phyloP scores from a whole-genome alignment of 2,113 vertebrate genomes.

The Trogon melanurus region DNA sequence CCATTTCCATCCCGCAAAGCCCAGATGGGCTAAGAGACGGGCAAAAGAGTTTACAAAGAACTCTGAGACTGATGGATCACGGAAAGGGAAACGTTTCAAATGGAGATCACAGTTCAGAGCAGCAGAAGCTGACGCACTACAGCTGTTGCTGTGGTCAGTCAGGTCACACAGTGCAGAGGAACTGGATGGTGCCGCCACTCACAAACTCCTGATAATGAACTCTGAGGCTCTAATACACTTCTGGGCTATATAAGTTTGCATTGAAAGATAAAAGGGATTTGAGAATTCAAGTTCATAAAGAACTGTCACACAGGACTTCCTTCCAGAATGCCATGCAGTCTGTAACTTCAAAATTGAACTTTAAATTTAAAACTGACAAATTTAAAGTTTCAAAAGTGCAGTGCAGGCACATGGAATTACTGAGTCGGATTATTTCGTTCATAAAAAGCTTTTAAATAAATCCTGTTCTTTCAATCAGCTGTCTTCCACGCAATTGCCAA shows the following conservation, averaged over 20 bases:
- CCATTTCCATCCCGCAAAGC: neutral
- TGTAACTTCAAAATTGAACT: neutral
- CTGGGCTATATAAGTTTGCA: neutral
- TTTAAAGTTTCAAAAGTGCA: neutral
- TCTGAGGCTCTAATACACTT: rapidly evolving
- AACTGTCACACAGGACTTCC: neutral
- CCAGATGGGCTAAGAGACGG: rapidly evolving
- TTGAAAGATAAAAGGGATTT: neutral
- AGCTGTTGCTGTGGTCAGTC: neutral
- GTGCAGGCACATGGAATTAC: neutral
- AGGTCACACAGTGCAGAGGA: neutral
- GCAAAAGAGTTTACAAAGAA: neutral
- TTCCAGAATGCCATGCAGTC: neutral
- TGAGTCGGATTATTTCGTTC: neutral
- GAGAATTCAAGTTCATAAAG: neutral
- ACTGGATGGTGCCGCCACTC: neutral
- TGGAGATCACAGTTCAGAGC: neutral
- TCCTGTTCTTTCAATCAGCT: neutral
- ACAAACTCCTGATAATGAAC: too few species aligned
- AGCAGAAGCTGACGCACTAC: neutral
- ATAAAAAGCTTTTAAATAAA: neutral
- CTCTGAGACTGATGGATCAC: neutral
- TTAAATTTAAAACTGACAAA: neutral
- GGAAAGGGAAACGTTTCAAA: neutral
- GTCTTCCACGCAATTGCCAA: neutral